Evolutionary conservation across 2,113 vertebrate species (phyloP), one percentile per base, ranked within the genome.

Genomic region (Chionis minor): DNA sequence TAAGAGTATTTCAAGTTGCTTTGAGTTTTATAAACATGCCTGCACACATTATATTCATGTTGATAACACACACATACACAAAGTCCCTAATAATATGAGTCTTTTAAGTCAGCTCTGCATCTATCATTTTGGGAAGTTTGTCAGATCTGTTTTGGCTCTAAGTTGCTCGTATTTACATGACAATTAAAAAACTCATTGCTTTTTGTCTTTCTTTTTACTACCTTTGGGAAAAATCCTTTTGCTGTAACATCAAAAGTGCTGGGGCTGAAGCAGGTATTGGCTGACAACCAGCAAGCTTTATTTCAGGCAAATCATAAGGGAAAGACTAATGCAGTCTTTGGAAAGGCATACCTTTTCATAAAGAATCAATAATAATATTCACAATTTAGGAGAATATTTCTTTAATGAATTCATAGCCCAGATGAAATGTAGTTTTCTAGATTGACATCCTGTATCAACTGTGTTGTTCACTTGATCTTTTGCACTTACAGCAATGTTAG

Each of bases 251-350:
- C 12, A 32, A 26, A 89, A 75, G 14, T 58, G 17, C 7, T 55
- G 3, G 8, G 9, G 7, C 26, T 89, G 19, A 80, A 54, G 8
- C 27, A 49, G 14, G 4, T 45, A n/a, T 33, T 70, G n/a, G 4
- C 8, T 21, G 32, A 19, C 45, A 82, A 83, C 7, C 14, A 72
- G 23, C 9, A 65, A 62, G 8, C 2, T 72, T 62, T 80, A 33
- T 45, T 75, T 58, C 23, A 86, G 27, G 51, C 9, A 56, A 55
- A 55, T 56, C 17, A 11, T 44, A 67, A 80, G 5, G 5, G 12
- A 66, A 80, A 66, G 16, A 7, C 5, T 35, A 67, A 72, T 45
- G 6, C 0, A 0, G 3, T 32, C 35, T 86, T 55, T 40, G 20
- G 17, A 75, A 80, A 58, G 1, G 3, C 9, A 12, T 40, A 7